These are phyloP conservation scores for Pomatostomus ruficeps DNA, from an alignment of 2,113 vertebrate genomes.

Conservation along the genomic window DNA sequence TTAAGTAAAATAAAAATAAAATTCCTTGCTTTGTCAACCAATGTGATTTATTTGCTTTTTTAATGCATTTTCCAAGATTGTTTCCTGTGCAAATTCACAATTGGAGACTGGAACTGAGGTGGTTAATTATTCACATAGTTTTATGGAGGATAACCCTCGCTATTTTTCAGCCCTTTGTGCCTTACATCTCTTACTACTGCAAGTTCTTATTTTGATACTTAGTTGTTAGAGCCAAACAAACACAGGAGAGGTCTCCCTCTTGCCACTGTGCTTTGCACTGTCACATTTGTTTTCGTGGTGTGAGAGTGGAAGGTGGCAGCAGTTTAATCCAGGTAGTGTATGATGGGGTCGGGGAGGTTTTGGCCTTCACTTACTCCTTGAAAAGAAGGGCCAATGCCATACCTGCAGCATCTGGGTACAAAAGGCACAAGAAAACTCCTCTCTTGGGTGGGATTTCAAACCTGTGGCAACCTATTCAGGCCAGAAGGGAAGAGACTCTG, in stretches of 20 bases:
- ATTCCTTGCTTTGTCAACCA: neutral
- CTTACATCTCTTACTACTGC: neutral
- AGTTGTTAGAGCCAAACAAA: neutral
- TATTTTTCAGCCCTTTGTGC: neutral
- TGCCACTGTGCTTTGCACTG: neutral
- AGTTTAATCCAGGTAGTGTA: neutral
- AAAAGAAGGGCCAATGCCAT: neutral
- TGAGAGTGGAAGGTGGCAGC: neutral
- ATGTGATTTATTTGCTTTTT: neutral
- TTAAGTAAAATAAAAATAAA: neutral
- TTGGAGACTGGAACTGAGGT: neutral
- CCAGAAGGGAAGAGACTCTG: neutral
- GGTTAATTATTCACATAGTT: neutral
- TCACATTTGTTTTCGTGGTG: neutral
- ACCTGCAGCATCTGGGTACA: neutral
- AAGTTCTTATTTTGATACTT: neutral
- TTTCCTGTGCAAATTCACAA: neutral
- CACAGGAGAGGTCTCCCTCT: neutral
- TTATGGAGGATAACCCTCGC: neutral
- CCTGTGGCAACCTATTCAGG: neutral
- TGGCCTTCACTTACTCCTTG: neutral
- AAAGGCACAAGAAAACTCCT: accelerated
- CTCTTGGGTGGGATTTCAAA: neutral
- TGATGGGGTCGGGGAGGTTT: neutral
- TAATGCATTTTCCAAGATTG: neutral